Percentiles rank a stretch among this genome's conserved stretches.
These are phyloP conservation scores for Latrodectus geometricus DNA, from an alignment of 1,140 invertebrate species.

Conservation along the genomic window DNA sequence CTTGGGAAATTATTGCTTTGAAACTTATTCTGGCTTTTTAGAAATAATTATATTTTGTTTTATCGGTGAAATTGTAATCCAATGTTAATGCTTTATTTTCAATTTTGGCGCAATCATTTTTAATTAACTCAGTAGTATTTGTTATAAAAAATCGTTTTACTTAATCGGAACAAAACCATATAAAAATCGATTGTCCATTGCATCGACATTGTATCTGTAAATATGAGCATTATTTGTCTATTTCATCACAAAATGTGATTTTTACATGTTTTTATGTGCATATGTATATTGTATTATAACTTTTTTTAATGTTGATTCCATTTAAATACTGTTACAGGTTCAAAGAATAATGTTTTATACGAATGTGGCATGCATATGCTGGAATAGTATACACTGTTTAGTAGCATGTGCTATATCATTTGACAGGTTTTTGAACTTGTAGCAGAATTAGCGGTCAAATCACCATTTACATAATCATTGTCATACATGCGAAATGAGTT, in stretches of 20 bases:
- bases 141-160: constrained; percentile 15
- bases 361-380: constrained; percentile 33
- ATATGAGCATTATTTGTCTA: constrained; percentile 59
- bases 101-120: neutral
- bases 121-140: neutral
- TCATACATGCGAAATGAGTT: no score
- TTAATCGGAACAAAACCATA: constrained; percentile 23
- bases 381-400: constrained; percentile 8
- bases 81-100: no score
- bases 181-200: constrained; percentile 14
- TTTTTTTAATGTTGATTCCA: constrained; percentile 51
- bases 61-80: no score
- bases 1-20: no score
- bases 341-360: constrained; percentile 39
- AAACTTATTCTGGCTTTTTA: no score
- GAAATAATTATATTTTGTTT: no score
- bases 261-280: constrained; percentile 61
- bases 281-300: constrained; percentile 60
- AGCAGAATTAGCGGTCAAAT: constrained; percentile 28
- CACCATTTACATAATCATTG: neutral
- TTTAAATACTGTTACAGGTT: constrained; percentile 54
- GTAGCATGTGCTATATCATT: neutral
- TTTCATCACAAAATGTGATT: constrained; percentile 59
- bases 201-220: constrained; percentile 48
- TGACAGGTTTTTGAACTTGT: constrained; percentile 22